Evolutionary conservation across 2,797 vertebrate species (phyloP), one percentile per base, ranked within the genome.

Genomic region (Aphelocoma californica): DNA sequence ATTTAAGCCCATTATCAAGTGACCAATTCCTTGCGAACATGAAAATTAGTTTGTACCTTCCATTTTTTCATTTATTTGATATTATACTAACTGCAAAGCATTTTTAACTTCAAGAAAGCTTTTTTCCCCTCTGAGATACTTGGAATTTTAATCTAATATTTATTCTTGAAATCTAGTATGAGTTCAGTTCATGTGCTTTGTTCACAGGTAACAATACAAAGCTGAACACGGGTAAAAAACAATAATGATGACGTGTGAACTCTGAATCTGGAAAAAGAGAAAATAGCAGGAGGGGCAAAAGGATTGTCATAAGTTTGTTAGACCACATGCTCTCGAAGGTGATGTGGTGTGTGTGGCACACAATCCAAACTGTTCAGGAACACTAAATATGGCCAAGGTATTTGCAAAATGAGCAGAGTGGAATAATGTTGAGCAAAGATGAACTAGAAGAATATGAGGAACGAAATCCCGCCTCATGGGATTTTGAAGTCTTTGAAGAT

Each of bases 291-390:
- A 77, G 12, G 9, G 31, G n/a, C 25, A 75, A 81, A 72, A 91
- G 67, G n/a, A 16, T 38, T 60, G 44, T 73, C 82, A 81, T 23
- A 80, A 62, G 23, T 75, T 32, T 60, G 44, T 67, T 53, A 70
- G 44, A 80, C 14, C 48, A 51, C 17, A 4, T 1, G 2, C n/a
- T 86, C 23, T 78, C 3, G 0, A 54, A 90, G 75, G 67, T 60
- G 31, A 73, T 40, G 23, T 40, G 44, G n/a, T 82, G 38, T 44
- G 44, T 14, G 8, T 18, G 66, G 51, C 31, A 44, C 36, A 64
- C 15, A 64, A 48, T 60, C 36, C 65, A 67, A 64, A 78, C 34
- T 83, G 25, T 81, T 92, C 73, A 61, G 83, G 73, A 95, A 75
- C 10, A 7, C 26, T 69, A 86, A 74, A 86, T 42, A 57, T 0